These are phyloP conservation scores for Vollenhovia emeryi DNA, from an alignment of 1,140 invertebrate species.

Conservation along the genomic window DNA sequence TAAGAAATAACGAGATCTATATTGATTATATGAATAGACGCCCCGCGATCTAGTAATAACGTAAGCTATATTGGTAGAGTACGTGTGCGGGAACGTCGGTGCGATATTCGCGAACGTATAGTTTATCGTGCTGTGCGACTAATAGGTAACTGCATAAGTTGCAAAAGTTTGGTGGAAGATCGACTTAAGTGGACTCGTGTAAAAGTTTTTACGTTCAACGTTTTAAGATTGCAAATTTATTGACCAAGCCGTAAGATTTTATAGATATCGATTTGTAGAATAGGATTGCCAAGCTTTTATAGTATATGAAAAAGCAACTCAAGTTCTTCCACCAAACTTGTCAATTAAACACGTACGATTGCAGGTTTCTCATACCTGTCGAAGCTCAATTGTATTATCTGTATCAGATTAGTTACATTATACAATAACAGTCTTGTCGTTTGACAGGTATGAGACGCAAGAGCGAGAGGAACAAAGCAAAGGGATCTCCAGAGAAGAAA, in stretches of 20 bases:
- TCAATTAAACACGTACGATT: slow-evolving; percentile 1
- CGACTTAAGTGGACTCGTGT: too few relatives aligned
- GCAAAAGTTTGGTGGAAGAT: too few relatives aligned
- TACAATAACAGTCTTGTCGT: slow-evolving; percentile 4
- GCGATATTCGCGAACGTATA: not conserved
- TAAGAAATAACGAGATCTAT: slow-evolving; percentile 3
- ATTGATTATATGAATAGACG: not conserved
- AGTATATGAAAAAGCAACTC: too few relatives aligned
- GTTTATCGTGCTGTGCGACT: not conserved
- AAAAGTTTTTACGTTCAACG: too few relatives aligned
- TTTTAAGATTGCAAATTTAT: too few relatives aligned
- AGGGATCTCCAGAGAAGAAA: slow-evolving; percentile 83
- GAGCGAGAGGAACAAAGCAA: slow-evolving; percentile 84
- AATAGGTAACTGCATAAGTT: not conserved
- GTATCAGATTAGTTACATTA: not conserved
- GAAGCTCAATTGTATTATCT: not conserved
- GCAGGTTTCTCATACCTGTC: not conserved
- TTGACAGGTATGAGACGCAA: slow-evolving; percentile 83
- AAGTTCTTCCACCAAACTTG: too few relatives aligned
- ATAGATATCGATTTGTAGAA: too few relatives aligned
- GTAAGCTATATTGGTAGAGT: not conserved
- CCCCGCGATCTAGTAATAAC: not conserved
- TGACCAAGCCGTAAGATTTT: too few relatives aligned
- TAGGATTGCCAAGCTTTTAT: too few relatives aligned
- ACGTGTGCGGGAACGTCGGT: not conserved